Base-by-base conservation (phyloP, 1,140 invertebrate genomes). In the Nasonia giraulti region DNA sequence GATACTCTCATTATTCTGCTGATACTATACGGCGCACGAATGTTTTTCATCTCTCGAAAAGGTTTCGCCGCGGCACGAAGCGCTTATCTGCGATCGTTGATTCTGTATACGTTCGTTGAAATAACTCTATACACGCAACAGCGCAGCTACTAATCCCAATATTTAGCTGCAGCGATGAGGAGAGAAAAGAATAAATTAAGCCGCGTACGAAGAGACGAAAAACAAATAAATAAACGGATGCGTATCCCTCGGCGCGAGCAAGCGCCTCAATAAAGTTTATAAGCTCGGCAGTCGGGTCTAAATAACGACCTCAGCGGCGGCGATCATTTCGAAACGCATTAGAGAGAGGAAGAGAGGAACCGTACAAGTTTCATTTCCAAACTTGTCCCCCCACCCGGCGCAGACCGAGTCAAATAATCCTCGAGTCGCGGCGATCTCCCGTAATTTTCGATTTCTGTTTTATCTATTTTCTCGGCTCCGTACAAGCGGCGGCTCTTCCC, bases 31-130 rank as follows among this genome's bases (percentile, higher is more conserved):
- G 33, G 33, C 33, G 33, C 33, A 37, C 33, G 33, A 37, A 37
- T 6, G 33, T 37, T 37, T 37, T 37, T 37, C 33, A 37, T 37
- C 33, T 37, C 33, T 37, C 33, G 27, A 27, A 27, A 27, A 37
- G 33, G 27, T 1, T 37, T 37, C 33, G 5, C 3, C 33, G 33
- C 33, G 3, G 89, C 88, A 90, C 91, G 89, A 91, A 44, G 8
- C 10, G 40, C 40, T 44, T 44, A 44, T 91, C 88, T 89, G 77
- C 87, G 87, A 88, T 89, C 89, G 89, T 88, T 88, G 27, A 27
- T 27, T 27, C 27, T 8, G 6, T 44, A 44, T 44, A 44, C 40
- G 8, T 8, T 50, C 76, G 68, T 23, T 27, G 23, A 11, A 11
- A 50, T 14, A 17, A 50, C 5, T 50, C 14, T 50, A 27, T 14